These are phyloP conservation scores for Oceanodroma leucorhoa DNA, from an alignment of 2,797 vertebrate genomes.

Conservation along the genomic window DNA sequence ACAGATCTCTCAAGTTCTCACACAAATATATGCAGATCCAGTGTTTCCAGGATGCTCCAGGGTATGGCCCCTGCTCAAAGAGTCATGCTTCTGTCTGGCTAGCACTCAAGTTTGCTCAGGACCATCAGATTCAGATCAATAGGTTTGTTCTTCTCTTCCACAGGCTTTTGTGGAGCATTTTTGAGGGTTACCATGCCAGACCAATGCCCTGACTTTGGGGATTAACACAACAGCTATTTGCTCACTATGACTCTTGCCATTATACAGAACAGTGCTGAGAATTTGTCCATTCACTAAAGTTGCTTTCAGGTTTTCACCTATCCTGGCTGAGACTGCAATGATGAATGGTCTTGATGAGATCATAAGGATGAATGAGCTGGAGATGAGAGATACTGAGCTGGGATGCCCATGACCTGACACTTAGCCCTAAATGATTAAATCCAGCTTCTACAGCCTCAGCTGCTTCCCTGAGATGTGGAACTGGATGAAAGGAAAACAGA, in stretches of 20 bases:
- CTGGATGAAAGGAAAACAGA: slow-evolving; percentile 19
- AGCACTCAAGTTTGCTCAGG: not conserved
- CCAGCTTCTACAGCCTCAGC: not conserved
- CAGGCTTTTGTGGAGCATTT: not conserved
- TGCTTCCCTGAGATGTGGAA: not conserved
- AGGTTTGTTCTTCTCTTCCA: not conserved
- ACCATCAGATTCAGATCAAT: not conserved
- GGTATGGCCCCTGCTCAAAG: not conserved
- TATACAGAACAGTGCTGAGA: not conserved
- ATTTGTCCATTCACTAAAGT: not conserved
- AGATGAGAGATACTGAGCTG: not conserved
- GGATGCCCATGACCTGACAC: not conserved
- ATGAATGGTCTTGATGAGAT: not conserved
- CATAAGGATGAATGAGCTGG: not conserved
- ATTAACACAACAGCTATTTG: not conserved
- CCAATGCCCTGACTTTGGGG: not conserved
- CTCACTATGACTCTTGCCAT: not conserved
- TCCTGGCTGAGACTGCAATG: not conserved
- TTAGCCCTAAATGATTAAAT: not conserved
- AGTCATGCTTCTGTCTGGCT: not conserved
- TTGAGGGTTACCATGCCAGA: not conserved
- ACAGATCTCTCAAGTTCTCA: not conserved
- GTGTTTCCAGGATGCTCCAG: not conserved
- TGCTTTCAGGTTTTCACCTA: not conserved
- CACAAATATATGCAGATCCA: not conserved